Conservation (phyloP, 1,140 invertebrate genomes). For the Drosophila melanogaster region Release_6_plus_ISO1_MT NC_004354.4:3106001-3106500, state of each 20-base stretch:
- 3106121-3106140: too few species aligned
- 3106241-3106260: constrained; percentile 39
- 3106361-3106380: constrained; percentile 24
- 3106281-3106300: constrained; percentile 20
- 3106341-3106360: constrained; percentile 69
- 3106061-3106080: too few species aligned
- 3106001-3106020: too few species aligned
- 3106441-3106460: constrained; percentile 20
- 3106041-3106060: too few species aligned
- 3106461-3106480: constrained; percentile 16
- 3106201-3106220: too few species aligned
- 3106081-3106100: too few species aligned
- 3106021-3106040: too few species aligned
- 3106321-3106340: constrained; percentile 80
- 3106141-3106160: constrained; percentile 28
- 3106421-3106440: constrained; percentile 37
- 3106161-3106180: constrained; percentile 36
- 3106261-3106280: background rate
- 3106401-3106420: constrained; percentile 36
- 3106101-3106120: too few species aligned
- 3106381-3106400: background rate
- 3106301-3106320: constrained; percentile 78
- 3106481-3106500: background rate
- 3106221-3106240: constrained; percentile 48
- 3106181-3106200: constrained; percentile 28